phyloP scores from a whole-genome alignment of 2,888 invertebrate genomes.

The Dromius quadrimaculatus region DNA sequence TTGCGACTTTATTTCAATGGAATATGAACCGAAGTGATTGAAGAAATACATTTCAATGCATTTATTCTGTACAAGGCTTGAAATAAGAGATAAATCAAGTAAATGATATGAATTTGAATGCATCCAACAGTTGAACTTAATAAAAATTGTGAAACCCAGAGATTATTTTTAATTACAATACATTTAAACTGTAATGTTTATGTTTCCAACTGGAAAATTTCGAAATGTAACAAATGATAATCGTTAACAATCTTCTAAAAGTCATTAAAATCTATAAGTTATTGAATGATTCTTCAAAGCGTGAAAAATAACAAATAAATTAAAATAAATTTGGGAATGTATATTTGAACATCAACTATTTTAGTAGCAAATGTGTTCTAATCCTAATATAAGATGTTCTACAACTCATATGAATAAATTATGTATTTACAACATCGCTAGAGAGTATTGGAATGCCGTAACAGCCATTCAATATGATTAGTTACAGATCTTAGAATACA shows the following conservation, averaged over 20 bases:
- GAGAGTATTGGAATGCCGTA: constrained; percentile 43
- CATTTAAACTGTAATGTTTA: constrained; percentile 10
- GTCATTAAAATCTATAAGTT: constrained; percentile 25
- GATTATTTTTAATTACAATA: no score
- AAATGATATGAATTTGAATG: no score
- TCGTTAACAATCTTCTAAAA: constrained; percentile 28
- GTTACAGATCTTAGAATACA: constrained; percentile 39
- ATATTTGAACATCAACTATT: constrained; percentile 7
- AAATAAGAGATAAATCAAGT: no score
- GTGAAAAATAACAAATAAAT: constrained; percentile 40
- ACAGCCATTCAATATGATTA: constrained; percentile 50
- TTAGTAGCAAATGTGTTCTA: constrained; percentile 36
- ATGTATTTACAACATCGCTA: constrained; percentile 22
- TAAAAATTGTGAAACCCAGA: no score
- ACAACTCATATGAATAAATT: constrained; percentile 50
- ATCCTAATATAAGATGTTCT: constrained; percentile 48
- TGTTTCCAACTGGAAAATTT: neutral
- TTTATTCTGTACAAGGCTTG: no score
- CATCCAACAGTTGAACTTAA: no score
- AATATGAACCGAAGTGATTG: no score
- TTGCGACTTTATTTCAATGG: no score
- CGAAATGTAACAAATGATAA: constrained; percentile 29
- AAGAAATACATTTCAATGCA: no score
- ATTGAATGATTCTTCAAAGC: constrained; percentile 14
- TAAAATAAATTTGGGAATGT: constrained; percentile 31